Evolutionary conservation across 2,888 invertebrate species (phyloP).

Genomic region (Noctua pronuba): DNA sequence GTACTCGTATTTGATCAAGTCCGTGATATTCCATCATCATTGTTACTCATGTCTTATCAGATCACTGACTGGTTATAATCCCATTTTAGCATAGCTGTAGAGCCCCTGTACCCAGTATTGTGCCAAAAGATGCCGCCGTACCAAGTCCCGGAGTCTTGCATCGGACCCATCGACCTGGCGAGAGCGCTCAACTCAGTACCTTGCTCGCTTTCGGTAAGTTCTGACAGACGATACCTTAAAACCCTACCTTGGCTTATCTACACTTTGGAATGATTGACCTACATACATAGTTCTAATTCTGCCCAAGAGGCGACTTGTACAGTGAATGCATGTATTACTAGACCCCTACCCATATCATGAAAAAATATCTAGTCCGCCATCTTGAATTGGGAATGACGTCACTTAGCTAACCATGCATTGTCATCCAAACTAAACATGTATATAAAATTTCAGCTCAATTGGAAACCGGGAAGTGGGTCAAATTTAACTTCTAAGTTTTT

Average conservation of each 20-base stretch:
- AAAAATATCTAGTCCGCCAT: too few species aligned
- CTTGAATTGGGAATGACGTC: too few species aligned
- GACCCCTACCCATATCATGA: too few species aligned
- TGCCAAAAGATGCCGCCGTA: constrained; percentile 89
- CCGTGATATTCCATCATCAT: neutral
- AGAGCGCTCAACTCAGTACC: constrained; percentile 96
- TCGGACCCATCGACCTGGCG: constrained; percentile 95
- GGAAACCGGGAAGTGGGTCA: too few species aligned
- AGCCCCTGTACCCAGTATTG: constrained; percentile 95
- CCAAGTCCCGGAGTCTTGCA: constrained; percentile 84
- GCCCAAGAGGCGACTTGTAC: neutral
- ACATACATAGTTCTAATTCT: neutral
- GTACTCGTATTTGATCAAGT: neutral
- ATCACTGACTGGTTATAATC: neutral
- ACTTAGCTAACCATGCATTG: too few species aligned
- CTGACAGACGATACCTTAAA: neutral
- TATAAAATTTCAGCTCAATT: too few species aligned
- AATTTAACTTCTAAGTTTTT: too few species aligned
- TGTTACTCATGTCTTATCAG: neutral
- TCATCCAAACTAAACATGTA: too few species aligned
- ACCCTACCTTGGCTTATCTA: neutral
- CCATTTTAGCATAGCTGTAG: constrained; percentile 95
- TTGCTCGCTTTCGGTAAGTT: constrained; percentile 95
- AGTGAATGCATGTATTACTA: neutral
- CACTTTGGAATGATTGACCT: neutral